Conservation (phyloP, 2,113 vertebrate species). For the Dunckerocampus dactyliophorus region DNA sequence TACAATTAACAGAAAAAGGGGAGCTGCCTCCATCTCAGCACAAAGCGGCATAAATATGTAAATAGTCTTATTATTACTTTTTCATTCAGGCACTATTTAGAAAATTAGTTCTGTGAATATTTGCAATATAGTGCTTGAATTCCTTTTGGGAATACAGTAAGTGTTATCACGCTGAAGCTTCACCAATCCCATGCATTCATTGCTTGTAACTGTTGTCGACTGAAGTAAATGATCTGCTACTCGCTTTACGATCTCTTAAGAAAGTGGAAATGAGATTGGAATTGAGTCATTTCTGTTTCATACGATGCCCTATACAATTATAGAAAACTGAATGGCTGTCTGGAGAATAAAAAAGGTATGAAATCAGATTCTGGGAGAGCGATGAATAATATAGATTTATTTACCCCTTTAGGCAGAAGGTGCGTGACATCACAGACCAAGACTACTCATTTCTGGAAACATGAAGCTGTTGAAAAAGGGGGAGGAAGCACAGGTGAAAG, state of each 20-base stretch:
- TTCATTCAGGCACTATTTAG: conserved; percentile 21
- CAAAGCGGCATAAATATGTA: neutral
- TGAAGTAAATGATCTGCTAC: conserved; percentile 18
- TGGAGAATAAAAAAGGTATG: neutral
- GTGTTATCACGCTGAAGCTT: conserved; percentile 9
- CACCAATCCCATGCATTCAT: conserved; percentile 22
- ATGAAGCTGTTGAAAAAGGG: no score
- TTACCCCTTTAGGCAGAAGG: no score
- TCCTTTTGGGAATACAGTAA: conserved; percentile 21
- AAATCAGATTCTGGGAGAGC: no score
- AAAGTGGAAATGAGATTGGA: neutral
- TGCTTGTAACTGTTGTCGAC: conserved; percentile 15
- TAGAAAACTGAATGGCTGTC: neutral
- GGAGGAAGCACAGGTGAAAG: neutral
- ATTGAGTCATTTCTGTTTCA: neutral
- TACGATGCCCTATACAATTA: neutral
- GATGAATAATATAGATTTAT: no score
- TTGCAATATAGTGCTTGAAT: conserved; percentile 27
- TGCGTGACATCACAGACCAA: neutral
- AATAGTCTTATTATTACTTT: conserved; percentile 1
- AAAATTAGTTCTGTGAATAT: conserved; percentile 21
- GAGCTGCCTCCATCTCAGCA: neutral
- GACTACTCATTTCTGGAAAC: neutral
- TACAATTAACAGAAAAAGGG: neutral
- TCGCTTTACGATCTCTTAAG: conserved; percentile 10